Evolutionary conservation across 1,140 invertebrate species (phyloP), one percentile per base, ranked within the genome.

Genomic region (Hyposmocoma kahamanoa): DNA sequence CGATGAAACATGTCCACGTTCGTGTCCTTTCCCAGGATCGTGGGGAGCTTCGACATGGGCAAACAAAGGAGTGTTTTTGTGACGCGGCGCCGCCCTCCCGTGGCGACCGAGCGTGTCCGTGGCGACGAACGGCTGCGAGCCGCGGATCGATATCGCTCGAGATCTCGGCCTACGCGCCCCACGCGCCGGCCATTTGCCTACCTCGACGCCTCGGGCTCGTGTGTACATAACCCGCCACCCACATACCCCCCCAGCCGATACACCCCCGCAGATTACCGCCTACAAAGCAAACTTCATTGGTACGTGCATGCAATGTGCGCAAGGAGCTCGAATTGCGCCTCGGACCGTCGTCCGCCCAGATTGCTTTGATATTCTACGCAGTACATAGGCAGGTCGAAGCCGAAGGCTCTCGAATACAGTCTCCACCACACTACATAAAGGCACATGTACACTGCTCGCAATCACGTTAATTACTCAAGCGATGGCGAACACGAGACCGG

Each of bases 271-370:
- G 81, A 84, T 84, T 84, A 84, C 81, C 75, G 78, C 76, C 81
- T 84, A 82, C 78, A 81, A 82, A 82, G 81, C 81, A 82, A 84
- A 82, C 81, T 84, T 84, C 78, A 79, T 84, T 75, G 81, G 78
- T 72, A 84, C 78, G 78, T 84, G 81, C 77, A 84, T 84, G 76
- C 81, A 81, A 82, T 84, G 81, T 84, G 81, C 78, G 78, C 76
- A 82, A 84, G 78, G 81, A 82, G 68, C 63, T 72, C 70, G 74
- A 76, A 77, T 74, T 76, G 72, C 73, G 66, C 68, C 69, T 75
- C 65, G 59, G 62, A 62, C 65, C 49, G 50, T 59, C 62, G 54
- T 53, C 66, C 52, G 55, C 19, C 54, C 66, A 70, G 69, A 76
- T 79, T 69, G 76, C 79, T 81, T 84, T 81, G 77, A 84, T 79